Conservation (phyloP, 2,797 vertebrate genomes). For the Selene dorsalis region DNA sequence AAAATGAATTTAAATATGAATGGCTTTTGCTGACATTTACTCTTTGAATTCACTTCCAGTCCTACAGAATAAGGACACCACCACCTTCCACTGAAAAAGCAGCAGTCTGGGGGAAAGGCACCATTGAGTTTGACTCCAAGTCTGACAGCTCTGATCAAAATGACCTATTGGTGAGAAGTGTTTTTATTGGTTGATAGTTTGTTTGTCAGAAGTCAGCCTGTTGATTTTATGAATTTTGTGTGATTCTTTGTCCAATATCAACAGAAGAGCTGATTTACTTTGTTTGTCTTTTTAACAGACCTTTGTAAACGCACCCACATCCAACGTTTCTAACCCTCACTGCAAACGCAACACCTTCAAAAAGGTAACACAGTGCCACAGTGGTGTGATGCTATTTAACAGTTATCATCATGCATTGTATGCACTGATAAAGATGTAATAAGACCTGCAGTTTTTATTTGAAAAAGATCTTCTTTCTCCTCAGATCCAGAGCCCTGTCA, state of each 20-base stretch:
- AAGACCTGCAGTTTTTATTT: not conserved
- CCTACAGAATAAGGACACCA: slow-evolving; percentile 90
- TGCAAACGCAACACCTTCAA: slow-evolving; percentile 61
- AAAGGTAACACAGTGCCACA: slow-evolving; percentile 79
- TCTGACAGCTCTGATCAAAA: slow-evolving; percentile 92
- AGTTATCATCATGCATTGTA: not conserved
- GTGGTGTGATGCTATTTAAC: not conserved
- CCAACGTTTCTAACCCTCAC: slow-evolving; percentile 62
- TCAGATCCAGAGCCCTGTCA: slow-evolving; percentile 74
- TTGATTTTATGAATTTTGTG: not conserved
- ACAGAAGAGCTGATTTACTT: not conserved
- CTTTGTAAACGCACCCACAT: slow-evolving; percentile 77
- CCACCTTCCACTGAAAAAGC: slow-evolving; percentile 82
- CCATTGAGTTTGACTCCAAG: slow-evolving; percentile 87
- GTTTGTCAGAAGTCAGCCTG: not conserved
- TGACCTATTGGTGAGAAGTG: slow-evolving; percentile 87
- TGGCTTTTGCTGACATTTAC: slow-evolving; percentile 46
- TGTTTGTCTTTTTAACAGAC: slow-evolving; percentile 78
- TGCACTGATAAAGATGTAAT: not conserved
- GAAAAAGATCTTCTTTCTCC: slow-evolving; percentile 8
- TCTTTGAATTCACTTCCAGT: slow-evolving; percentile 78
- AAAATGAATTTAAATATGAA: slow-evolving; percentile 26
- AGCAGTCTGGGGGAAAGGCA: slow-evolving; percentile 78
- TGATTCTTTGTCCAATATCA: not conserved
- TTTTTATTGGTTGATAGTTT: not conserved